These are phyloP conservation scores for Polydrusus tereticollis DNA, from an alignment of 2,888 invertebrate species.

Conservation along the genomic window DNA sequence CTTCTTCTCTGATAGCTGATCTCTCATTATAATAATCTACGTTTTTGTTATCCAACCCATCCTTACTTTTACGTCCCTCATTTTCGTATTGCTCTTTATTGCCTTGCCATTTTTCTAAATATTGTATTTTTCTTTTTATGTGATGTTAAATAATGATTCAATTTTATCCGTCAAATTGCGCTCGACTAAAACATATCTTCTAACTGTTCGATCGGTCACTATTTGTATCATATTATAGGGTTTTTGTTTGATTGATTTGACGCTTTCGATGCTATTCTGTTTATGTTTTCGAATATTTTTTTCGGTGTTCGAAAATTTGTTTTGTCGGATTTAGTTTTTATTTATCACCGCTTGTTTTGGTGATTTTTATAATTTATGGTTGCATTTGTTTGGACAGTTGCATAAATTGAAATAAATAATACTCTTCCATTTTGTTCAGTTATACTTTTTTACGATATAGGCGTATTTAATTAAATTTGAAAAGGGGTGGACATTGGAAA, in stretches of 20 bases:
- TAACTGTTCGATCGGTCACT: constrained; percentile 39
- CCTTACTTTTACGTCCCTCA: too few species aligned
- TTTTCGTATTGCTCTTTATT: too few species aligned
- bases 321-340: constrained; percentile 58
- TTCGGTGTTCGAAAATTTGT: constrained; percentile 54
- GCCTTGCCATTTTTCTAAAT: too few species aligned
- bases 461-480: constrained; percentile 51
- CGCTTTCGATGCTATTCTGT: constrained; percentile 41
- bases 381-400: constrained; percentile 57
- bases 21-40: too few species aligned
- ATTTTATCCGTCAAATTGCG: not conserved
- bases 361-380: constrained; percentile 60
- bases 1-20: too few species aligned
- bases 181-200: not conserved
- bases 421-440: constrained; percentile 45
- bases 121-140: too few species aligned
- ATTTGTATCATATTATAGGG: constrained; percentile 61
- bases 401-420: constrained; percentile 57
- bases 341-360: constrained; percentile 57
- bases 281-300: constrained; percentile 54
- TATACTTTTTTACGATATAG: constrained; percentile 50
- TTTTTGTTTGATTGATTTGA: constrained; percentile 61
- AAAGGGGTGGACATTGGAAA: not conserved
- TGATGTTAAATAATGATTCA: not conserved
- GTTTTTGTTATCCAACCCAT: too few species aligned